phyloP scores from a whole-genome alignment of 2,888 invertebrate species.

The Acleris emargana region DNA sequence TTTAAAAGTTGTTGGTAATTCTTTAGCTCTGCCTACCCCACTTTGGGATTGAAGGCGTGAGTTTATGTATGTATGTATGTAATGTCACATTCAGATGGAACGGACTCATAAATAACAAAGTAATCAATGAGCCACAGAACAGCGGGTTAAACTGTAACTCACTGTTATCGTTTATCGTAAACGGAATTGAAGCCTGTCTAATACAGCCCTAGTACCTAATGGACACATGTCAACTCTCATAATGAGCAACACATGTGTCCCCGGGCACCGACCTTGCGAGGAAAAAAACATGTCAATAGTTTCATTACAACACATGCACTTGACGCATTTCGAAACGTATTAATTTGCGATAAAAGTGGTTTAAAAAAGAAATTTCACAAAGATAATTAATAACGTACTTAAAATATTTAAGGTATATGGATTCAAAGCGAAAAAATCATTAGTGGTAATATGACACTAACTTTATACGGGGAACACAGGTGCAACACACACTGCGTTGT shows the following conservation, averaged over 20 bases:
- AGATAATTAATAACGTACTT: slow-evolving; percentile 17
- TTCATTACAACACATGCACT: slow-evolving; percentile 14
- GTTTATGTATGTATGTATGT: too few species aligned
- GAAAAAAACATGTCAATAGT: slow-evolving; percentile 40
- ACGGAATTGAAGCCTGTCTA: slow-evolving; percentile 25
- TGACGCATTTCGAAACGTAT: slow-evolving; percentile 10
- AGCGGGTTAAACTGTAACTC: slow-evolving; percentile 10
- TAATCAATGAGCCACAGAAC: slow-evolving; percentile 11
- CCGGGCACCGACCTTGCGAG: slow-evolving; percentile 48
- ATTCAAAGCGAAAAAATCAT: slow-evolving; percentile 12
- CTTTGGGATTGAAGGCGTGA: too few species aligned
- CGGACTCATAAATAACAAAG: neutral
- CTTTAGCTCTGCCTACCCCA: too few species aligned
- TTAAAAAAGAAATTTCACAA: neutral
- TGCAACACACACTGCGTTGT: slow-evolving; percentile 54
- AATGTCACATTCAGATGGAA: too few species aligned
- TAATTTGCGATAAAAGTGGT: slow-evolving; percentile 5
- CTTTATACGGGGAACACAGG: slow-evolving; percentile 44
- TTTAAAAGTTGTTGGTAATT: too few species aligned
- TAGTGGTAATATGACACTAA: slow-evolving; percentile 1
- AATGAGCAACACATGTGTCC: slow-evolving; percentile 60
- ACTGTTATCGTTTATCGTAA: slow-evolving; percentile 20
- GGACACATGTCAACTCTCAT: slow-evolving; percentile 53
- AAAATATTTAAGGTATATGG: neutral
- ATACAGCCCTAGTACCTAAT: slow-evolving; percentile 25